Evolutionary conservation across 1,140 invertebrate genomes (phyloP), one percentile per base, ranked within the genome.

Genomic region (Magallana angulata): DNA sequence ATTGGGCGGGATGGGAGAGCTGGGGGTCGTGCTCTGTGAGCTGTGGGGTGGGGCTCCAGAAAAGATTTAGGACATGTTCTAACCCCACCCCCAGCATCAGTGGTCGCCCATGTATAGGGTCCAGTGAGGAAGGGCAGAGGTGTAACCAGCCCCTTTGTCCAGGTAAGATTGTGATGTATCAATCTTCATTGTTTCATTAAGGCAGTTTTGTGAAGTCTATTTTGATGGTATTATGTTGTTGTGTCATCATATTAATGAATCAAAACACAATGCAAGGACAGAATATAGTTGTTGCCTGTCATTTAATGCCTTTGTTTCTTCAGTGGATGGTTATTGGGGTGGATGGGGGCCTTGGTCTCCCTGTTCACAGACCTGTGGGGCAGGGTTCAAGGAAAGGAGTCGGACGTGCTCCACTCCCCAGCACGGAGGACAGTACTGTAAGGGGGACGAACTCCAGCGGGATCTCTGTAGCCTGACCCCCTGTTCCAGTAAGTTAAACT

Each of bases 141-240:
- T 95, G 94, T 89, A 94, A 94, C 83, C 76, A 82, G 16, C 88
- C 92, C 14, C 71, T 83, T 1, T 95, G 95, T 91, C 93, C 94
- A 87, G 92, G 94, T 95, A 89, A 89, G 86, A 57, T 62, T 48
- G 36, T 48, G 36, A 48, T 48, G 36, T 4, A 4, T 48, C 0
- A 48, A 71, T 76, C 62, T 48, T 48, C 36, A 48, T 48, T 48
- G 5, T 48, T 48, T 48, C 36, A 48, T 48, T 48, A 48, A 48
- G 36, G 36, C 36, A 48, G 3, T 48, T 48, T 48, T 48, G 36
- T 48, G 36, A 48, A 48, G 36, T 48, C 36, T 48, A 48, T 48
- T 48, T 48, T 48, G 36, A 48, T 48, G 36, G 36, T 48, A 48
- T 48, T 48, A 48, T 48, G 36, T 48, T 48, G 36, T 48, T 48